Percentiles rank a stretch among this genome's conserved stretches.
These are phyloP conservation scores for Zeugodacus cucurbitae DNA, from an alignment of 1,140 invertebrate species.

Conservation along the genomic window DNA sequence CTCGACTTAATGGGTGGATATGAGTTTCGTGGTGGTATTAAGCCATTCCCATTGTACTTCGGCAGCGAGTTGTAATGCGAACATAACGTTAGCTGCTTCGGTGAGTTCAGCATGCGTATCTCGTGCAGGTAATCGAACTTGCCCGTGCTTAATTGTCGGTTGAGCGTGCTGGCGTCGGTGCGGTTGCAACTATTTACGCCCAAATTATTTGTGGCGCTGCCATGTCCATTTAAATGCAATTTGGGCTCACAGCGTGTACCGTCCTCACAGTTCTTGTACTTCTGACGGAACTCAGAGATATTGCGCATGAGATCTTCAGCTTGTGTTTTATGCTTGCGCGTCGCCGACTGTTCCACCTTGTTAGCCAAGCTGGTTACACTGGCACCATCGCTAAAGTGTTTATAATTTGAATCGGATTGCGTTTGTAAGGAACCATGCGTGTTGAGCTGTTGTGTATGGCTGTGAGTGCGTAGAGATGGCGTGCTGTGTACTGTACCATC, in stretches of 20 bases:
- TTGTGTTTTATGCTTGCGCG: constrained; percentile 49
- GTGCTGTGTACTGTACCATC: constrained; percentile 60
- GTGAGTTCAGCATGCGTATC: constrained; percentile 63
- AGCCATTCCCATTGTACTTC: constrained; percentile 53
- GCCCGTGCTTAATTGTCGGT: not conserved
- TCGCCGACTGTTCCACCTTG: not conserved
- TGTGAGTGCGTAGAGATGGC: constrained; percentile 42
- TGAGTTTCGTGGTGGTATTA: constrained; percentile 70
- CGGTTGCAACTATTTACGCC: not conserved
- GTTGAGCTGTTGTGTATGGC: constrained; percentile 9
- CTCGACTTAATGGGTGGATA: constrained; percentile 68
- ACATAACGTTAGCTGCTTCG: constrained; percentile 50
- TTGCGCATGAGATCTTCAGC: constrained; percentile 67
- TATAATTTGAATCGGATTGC: not conserved
- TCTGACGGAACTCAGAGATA: constrained; percentile 72
- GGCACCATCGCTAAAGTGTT: constrained; percentile 21
- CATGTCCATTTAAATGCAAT: not conserved
- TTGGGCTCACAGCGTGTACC: constrained; percentile 12
- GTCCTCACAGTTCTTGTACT: constrained; percentile 70
- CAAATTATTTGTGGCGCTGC: not conserved
- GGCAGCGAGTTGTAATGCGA: constrained; percentile 60
- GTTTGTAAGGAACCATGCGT: not conserved
- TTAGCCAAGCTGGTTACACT: not conserved
- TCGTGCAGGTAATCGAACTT: constrained; percentile 64
- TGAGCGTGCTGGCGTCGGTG: not conserved